Evolutionary conservation across 2,888 invertebrate species (phyloP).

Genomic region (Phytoseiulus persimilis): DNA sequence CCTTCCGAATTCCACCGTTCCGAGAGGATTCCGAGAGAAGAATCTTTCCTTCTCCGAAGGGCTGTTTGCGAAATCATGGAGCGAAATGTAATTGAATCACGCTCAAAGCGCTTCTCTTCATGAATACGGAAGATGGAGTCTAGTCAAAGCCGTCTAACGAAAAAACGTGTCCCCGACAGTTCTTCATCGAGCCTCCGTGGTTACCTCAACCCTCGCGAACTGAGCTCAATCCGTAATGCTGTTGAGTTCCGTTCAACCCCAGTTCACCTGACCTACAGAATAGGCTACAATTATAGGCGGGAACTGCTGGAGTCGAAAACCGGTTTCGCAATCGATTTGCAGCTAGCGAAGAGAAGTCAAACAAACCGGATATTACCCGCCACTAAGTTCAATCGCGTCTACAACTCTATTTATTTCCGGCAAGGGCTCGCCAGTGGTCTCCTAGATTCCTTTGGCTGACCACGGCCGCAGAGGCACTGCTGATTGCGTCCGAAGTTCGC

Average conservation of each 20-base stretch:
- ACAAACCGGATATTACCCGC: background rate
- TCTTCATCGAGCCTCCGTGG: no score
- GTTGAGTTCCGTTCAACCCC: background rate
- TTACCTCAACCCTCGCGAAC: no score
- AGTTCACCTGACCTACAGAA: background rate
- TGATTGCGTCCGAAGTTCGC: background rate
- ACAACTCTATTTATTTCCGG: conserved; percentile 5
- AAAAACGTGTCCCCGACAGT: no score
- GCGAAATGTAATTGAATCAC: background rate
- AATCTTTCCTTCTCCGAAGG: background rate
- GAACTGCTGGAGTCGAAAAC: background rate
- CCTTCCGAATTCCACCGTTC: background rate
- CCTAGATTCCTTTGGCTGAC: background rate
- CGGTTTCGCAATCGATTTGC: background rate
- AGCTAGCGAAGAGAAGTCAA: background rate
- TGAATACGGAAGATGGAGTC: background rate
- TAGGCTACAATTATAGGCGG: background rate
- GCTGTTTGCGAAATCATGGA: background rate
- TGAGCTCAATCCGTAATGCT: no score
- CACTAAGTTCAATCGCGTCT: background rate
- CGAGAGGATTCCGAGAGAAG: background rate
- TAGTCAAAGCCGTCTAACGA: background rate
- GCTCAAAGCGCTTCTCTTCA: background rate
- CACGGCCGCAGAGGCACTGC: background rate
- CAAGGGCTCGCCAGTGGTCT: background rate